Evolutionary conservation across 2,888 invertebrate genomes (phyloP), one percentile per base, ranked within the genome.

Genomic region (Thymelicus acteon): DNA sequence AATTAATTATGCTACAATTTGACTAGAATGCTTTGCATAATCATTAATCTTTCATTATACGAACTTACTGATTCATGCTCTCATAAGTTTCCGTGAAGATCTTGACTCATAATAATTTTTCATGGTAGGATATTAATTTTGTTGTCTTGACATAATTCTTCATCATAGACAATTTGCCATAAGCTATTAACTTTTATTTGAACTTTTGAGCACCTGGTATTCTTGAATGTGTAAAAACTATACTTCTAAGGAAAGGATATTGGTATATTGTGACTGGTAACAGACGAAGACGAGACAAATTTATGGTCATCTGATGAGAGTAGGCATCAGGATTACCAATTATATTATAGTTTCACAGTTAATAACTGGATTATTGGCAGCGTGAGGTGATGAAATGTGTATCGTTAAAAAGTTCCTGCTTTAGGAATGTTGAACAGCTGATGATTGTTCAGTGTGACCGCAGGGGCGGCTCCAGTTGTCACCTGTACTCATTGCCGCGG

Each of bases 381-480:
- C 44, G 44, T 10, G 44, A 44, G 15, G 49, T 31, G 31, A 54
- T 54, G 24, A 54, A 54, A 24, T 24, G 6, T 24, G 6, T 49
- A 54, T 24, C 1, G 24, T 54, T 5, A 54, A 54, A 49, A 15
- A 49, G 49, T 49, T 1, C 6, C 7, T n/a, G n/a, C 49, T 6
- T 49, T 39, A 44, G 37, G 7, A 70, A 24, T 54, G 19, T 73
- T 40, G 49, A 66, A 66, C 61, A 69, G 73, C 65, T 60, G 58
- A 64, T 72, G 67, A 74, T 63, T 66, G 66, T 60, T 78, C 73
- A 80, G 78, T 85, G 75, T 84, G 71, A 82, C 76, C 75, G 78
- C 89, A 94, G 94, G 90, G 93, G 93, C 83, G 90, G 90, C 62
- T 90, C 93, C 74, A 88, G 88, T 76, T 78, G 88, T 73, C 93